A percentile compares a stretch with the other conserved stretches of the same genome.
These are phyloP conservation scores for Belonocnema kinseyi DNA, from an alignment of 1,140 invertebrate species.

Conservation along the genomic window DNA sequence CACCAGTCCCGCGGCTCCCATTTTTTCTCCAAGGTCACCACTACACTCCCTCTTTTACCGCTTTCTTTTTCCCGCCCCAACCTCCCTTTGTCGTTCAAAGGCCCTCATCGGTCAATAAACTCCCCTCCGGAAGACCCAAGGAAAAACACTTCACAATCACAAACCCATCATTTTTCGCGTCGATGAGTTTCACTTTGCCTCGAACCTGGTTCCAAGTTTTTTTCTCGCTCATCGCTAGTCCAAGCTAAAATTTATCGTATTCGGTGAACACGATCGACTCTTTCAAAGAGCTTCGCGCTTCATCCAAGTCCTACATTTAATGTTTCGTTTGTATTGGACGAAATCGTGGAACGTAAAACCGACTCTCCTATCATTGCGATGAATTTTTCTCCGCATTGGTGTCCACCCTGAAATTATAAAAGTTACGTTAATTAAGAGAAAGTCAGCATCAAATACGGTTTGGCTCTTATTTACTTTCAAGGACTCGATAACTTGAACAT, in stretches of 20 bases:
- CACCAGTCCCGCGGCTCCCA: slow-evolving; percentile 66
- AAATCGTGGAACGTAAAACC: not conserved
- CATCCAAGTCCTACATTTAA: not conserved
- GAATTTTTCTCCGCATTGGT: not conserved
- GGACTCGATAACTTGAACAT: not conserved
- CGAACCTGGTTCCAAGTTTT: not conserved
- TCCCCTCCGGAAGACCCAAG: slow-evolving; percentile 36
- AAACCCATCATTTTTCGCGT: slow-evolving; percentile 26
- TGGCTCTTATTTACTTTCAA: too few species aligned
- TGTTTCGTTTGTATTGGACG: not conserved
- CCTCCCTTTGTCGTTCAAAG: slow-evolving; percentile 32
- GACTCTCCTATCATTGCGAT: slow-evolving; percentile 1
- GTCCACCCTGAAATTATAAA: not conserved
- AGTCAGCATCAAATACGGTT: too few species aligned
- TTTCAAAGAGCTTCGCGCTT: slow-evolving; percentile 41
- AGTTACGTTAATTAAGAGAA: not conserved
- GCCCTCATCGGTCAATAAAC: slow-evolving; percentile 38
- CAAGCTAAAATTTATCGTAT: slow-evolving; percentile 6
- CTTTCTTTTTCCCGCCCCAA: slow-evolving; percentile 3
- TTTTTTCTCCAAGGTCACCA: slow-evolving; percentile 53
- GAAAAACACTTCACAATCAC: slow-evolving; percentile 30
- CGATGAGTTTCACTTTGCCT: slow-evolving; percentile 24
- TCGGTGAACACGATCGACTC: not conserved
- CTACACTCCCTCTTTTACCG: slow-evolving; percentile 36
- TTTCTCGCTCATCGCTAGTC: not conserved